A percentile compares a stretch with the other conserved stretches of the same genome.
Conservation (phyloP, 2,113 vertebrate species). For the Herpetotheres cachinnans region DNA sequence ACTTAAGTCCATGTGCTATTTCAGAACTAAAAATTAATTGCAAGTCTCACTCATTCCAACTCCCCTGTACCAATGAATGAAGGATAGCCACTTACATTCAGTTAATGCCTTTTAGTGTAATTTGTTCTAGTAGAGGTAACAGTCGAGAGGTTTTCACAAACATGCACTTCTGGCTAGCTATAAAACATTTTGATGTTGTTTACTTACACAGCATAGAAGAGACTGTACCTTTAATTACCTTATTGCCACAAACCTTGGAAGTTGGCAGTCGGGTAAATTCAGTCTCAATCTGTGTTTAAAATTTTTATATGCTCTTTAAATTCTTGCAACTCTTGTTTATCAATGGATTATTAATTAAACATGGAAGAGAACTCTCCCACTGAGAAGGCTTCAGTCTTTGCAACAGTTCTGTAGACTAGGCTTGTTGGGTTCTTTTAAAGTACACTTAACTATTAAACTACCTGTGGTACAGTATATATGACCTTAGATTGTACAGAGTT, state of each 20-base stretch:
- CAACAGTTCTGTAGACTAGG: neutral
- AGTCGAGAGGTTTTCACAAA: neutral
- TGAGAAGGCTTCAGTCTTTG: slow-evolving; percentile 1
- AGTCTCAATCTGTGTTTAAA: neutral
- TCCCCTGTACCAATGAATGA: neutral
- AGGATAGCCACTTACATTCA: neutral
- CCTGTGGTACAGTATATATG: neutral
- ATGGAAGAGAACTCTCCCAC: neutral
- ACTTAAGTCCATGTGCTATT: neutral
- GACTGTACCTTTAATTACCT: neutral
- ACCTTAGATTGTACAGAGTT: slow-evolving; percentile 5
- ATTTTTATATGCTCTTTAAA: neutral
- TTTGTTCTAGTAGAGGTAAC: neutral
- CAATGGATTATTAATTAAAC: neutral
- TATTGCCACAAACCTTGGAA: neutral
- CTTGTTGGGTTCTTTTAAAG: neutral
- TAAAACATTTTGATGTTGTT: neutral
- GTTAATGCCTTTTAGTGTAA: neutral
- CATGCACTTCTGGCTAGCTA: neutral
- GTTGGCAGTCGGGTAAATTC: neutral
- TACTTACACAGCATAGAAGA: neutral
- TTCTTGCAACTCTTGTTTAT: neutral
- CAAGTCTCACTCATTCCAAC: neutral
- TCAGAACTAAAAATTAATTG: neutral
- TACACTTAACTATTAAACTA: neutral